phyloP scores from a whole-genome alignment of 2,888 invertebrate genomes.

The Colletes collaris region DNA sequence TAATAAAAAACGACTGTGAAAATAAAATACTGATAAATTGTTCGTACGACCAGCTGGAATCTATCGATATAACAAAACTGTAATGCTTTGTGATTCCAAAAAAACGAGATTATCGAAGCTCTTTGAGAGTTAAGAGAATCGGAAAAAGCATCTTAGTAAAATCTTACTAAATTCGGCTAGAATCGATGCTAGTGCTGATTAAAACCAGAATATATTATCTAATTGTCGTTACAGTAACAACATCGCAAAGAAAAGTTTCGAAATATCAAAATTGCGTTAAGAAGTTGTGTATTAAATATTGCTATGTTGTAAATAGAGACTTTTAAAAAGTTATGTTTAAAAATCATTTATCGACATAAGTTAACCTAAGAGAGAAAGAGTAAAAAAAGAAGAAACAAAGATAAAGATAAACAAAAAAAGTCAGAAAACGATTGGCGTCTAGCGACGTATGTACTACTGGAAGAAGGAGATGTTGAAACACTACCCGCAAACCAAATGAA shows the following conservation, averaged over 20 bases:
- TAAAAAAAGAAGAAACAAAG: conserved; percentile 3
- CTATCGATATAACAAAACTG: conserved; percentile 14
- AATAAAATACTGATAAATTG: conserved; percentile 31
- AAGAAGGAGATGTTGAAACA: too few species aligned
- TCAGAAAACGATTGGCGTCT: neutral
- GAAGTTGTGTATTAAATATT: neutral
- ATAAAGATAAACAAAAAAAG: neutral
- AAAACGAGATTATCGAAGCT: conserved; percentile 23
- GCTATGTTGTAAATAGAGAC: conserved; percentile 2
- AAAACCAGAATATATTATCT: conserved; percentile 20
- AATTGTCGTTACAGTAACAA: neutral
- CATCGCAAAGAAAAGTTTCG: conserved; percentile 18
- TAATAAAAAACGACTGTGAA: conserved; percentile 14
- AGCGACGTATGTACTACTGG: neutral
- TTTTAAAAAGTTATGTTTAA: conserved; percentile 15
- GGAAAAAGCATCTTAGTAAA: conserved; percentile 13
- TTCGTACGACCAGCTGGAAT: conserved; percentile 10
- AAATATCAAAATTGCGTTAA: conserved; percentile 33
- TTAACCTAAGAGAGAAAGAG: neutral
- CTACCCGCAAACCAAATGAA: too few species aligned
- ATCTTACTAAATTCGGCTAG: conserved; percentile 19
- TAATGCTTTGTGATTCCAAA: conserved; percentile 2
- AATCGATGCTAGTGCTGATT: neutral
- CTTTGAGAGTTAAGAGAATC: neutral
- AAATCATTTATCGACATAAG: neutral